Evolutionary conservation across 2,797 vertebrate species (phyloP).

Genomic region (Coccyzus lansbergi): DNA sequence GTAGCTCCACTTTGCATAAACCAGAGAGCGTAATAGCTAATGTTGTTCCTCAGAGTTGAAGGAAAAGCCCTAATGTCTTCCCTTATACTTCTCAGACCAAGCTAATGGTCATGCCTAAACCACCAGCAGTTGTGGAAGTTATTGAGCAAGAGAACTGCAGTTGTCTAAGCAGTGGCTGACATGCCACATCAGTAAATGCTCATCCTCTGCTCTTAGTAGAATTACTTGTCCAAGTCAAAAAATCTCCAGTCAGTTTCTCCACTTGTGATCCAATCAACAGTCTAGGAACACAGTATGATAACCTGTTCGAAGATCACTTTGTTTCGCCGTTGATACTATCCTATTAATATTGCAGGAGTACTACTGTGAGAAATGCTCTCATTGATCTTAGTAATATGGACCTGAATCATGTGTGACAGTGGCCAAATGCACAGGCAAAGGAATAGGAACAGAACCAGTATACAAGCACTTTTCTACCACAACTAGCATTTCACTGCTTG

Average conservation of each 20-base stretch:
- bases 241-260: neutral
- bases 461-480: neutral
- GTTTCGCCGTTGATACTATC: neutral
- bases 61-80: neutral
- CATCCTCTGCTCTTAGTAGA: neutral
- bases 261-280: neutral
- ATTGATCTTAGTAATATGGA: neutral
- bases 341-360: neutral
- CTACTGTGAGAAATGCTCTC: neutral
- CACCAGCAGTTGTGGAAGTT: too few relatives aligned
- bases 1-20: neutral
- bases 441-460: neutral
- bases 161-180: neutral
- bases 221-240: neutral
- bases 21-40: neutral
- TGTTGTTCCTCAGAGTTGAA: neutral
- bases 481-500: neutral
- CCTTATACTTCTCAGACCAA: neutral
- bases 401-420: neutral
- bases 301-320: neutral
- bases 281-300: neutral
- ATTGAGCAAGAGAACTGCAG: neutral
- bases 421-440: neutral
- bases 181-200: too few relatives aligned
- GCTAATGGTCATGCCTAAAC: neutral